Conservation (phyloP, 1,140 invertebrate genomes). For the Sycobia sp. region DNA sequence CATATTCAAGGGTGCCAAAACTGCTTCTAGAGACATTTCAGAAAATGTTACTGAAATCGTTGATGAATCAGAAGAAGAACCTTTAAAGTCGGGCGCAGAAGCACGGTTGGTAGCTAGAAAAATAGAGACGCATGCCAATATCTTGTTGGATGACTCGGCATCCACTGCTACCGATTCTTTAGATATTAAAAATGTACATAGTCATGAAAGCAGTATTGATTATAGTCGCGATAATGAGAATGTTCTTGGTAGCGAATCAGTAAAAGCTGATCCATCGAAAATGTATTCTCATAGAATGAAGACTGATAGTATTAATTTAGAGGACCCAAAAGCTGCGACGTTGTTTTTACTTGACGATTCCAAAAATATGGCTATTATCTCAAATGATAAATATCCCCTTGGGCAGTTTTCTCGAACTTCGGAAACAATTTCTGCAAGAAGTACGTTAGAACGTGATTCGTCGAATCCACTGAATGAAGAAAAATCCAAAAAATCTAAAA, state of each 20-base stretch:
- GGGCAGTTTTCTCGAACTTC: conserved; percentile 25
- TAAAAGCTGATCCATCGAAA: neutral
- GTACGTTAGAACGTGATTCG: conserved; percentile 36
- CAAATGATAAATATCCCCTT: neutral
- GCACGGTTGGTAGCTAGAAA: too few relatives aligned
- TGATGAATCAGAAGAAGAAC: too few relatives aligned
- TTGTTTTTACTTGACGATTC: conserved; percentile 38
- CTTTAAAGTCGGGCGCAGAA: too few relatives aligned
- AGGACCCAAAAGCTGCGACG: conserved; percentile 36
- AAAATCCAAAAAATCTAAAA: conserved; percentile 43
- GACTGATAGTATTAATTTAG: conserved; percentile 22
- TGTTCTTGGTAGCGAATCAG: neutral
- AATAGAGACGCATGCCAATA: too few relatives aligned
- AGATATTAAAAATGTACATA: too few relatives aligned
- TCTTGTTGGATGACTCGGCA: too few relatives aligned
- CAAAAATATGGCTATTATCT: neutral
- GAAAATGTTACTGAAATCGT: conserved; percentile 38
- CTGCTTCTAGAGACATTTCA: conserved; percentile 32
- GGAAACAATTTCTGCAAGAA: conserved; percentile 31
- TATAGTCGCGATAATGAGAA: neutral
- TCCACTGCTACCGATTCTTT: too few relatives aligned
- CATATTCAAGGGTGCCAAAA: conserved; percentile 46
- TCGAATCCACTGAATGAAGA: conserved; percentile 27
- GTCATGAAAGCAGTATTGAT: too few relatives aligned
- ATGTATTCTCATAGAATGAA: neutral